These are phyloP conservation scores for Phrynosoma blainvillii DNA, from an alignment of 2,113 vertebrate species.

Conservation along the genomic window DNA sequence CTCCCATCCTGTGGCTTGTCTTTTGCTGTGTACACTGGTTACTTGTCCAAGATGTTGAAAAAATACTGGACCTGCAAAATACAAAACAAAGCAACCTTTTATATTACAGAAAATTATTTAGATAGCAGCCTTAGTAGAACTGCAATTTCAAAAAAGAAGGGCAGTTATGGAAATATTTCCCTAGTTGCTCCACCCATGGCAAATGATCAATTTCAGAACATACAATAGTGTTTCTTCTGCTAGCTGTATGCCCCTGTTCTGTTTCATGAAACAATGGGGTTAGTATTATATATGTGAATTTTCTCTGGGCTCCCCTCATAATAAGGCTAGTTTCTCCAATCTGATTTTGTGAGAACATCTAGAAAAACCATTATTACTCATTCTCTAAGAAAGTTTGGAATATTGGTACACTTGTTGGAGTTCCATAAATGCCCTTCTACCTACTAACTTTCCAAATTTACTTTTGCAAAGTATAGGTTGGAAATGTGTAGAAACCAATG, in stretches of 20 bases:
- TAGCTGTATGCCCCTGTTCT: background rate
- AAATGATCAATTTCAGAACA: background rate
- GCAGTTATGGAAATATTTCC: background rate
- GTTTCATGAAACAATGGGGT: background rate
- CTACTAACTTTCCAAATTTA: background rate
- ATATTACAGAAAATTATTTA: background rate
- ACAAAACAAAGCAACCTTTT: background rate
- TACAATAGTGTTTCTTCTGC: background rate
- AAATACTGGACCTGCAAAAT: slow-evolving; percentile 91
- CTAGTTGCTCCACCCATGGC: no score
- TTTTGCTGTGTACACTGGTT: slow-evolving; percentile 4
- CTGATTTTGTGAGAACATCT: background rate
- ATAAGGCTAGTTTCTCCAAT: background rate
- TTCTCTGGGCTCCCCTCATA: background rate
- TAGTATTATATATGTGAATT: background rate
- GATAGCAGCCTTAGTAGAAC: background rate
- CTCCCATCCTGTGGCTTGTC: slow-evolving; percentile 40
- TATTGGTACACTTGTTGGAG: background rate
- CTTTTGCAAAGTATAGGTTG: background rate
- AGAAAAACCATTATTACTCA: background rate
- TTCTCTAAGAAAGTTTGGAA: background rate
- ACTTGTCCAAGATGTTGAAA: slow-evolving; percentile 92
- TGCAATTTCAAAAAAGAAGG: background rate
- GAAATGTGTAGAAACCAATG: background rate
- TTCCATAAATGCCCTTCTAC: background rate